These are phyloP conservation scores for Microctonus aethiopoides DNA, from an alignment of 2,888 invertebrate genomes.

Conservation along the genomic window DNA sequence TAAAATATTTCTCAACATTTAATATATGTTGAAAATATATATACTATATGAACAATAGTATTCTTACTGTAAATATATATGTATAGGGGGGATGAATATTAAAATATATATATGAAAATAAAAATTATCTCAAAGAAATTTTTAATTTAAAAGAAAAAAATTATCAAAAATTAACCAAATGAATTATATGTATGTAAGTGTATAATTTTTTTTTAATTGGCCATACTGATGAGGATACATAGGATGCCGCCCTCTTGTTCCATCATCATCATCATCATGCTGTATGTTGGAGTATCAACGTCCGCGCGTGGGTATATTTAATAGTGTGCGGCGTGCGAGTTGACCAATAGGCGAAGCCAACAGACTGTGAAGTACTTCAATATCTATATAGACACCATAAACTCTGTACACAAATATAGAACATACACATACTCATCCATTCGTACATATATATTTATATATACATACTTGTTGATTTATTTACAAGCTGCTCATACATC, in stretches of 20 bases:
- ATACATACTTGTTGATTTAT: slow-evolving; percentile 52
- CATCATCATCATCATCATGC: not conserved
- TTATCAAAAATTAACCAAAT: too few relatives aligned
- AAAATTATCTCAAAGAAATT: too few relatives aligned
- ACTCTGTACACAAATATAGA: not conserved
- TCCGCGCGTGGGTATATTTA: slow-evolving; percentile 17
- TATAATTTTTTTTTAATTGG: too few relatives aligned
- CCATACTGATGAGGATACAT: not conserved
- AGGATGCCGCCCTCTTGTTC: not conserved
- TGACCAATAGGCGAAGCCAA: slow-evolving; percentile 40
- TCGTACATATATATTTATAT: not conserved
- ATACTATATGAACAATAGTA: too few relatives aligned
- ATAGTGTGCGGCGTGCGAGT: slow-evolving; percentile 21
- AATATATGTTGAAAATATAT: too few relatives aligned
- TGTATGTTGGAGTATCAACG: not conserved
- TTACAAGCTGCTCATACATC: slow-evolving; percentile 37
- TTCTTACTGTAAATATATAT: too few relatives aligned
- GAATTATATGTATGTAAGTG: too few relatives aligned
- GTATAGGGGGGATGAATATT: too few relatives aligned
- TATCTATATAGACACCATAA: not conserved
- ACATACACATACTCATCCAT: slow-evolving; percentile 17
- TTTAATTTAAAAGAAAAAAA: too few relatives aligned
- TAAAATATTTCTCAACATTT: too few relatives aligned
- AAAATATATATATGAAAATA: too few relatives aligned
- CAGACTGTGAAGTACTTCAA: slow-evolving; percentile 39